These are phyloP conservation scores for Volucella bombylans DNA, from an alignment of 2,888 invertebrate genomes.

Conservation along the genomic window DNA sequence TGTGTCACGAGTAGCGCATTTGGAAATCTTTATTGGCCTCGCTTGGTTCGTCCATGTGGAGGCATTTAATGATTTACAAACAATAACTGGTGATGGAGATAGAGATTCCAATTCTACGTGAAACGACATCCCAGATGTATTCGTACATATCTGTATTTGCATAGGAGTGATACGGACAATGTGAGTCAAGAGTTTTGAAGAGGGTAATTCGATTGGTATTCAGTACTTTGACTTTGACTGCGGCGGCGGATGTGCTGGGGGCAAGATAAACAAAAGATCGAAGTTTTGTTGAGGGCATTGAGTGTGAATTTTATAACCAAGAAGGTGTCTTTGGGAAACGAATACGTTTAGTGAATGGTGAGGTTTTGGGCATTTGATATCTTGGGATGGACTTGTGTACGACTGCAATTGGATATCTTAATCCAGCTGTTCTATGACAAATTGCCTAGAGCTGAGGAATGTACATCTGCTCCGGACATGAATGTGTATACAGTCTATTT, in stretches of 20 bases:
- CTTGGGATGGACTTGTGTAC: too few relatives aligned
- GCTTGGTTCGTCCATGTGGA: conserved; percentile 22
- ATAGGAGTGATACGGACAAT: conserved; percentile 28
- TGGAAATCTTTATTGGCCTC: conserved; percentile 36
- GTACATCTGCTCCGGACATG: too few relatives aligned
- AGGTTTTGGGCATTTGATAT: too few relatives aligned
- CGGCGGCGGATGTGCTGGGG: background rate
- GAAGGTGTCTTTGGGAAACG: too few relatives aligned
- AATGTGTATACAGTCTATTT: too few relatives aligned
- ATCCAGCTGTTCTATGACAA: too few relatives aligned
- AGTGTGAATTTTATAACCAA: too few relatives aligned
- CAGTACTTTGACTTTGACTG: background rate
- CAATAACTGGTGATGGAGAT: conserved; percentile 34
- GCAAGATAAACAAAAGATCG: background rate
- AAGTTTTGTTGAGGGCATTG: background rate
- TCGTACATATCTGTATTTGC: conserved; percentile 7
- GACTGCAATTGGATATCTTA: too few relatives aligned
- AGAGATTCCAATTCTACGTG: background rate
- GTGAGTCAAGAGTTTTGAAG: background rate
- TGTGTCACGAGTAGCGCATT: conserved; percentile 12
- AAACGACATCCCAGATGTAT: background rate
- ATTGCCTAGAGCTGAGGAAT: too few relatives aligned
- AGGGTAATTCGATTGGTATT: background rate
- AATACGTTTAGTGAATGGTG: too few relatives aligned
- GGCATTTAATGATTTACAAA: conserved; percentile 65